These are phyloP conservation scores for Morinoia aosen DNA, from an alignment of 2,888 invertebrate genomes.

Conservation along the genomic window DNA sequence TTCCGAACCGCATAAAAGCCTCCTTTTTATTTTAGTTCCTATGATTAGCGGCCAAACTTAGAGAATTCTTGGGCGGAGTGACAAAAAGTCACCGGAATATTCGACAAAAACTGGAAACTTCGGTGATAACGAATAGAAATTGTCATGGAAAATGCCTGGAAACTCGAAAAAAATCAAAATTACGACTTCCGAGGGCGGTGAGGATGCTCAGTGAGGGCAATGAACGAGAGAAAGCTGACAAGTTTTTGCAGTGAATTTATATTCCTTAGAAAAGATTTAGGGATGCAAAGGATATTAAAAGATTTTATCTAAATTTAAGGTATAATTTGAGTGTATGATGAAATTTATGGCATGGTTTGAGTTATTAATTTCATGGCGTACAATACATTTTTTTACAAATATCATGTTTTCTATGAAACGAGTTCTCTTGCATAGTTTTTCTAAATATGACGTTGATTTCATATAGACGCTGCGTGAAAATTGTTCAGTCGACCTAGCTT, in stretches of 20 bases:
- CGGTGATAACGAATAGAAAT: slow-evolving; percentile 44
- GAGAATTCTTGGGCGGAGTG: background rate
- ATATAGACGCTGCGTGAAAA: too few relatives aligned
- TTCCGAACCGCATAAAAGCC: background rate
- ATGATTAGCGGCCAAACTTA: slow-evolving; percentile 48
- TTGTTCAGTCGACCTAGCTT: too few relatives aligned
- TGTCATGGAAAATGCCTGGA: slow-evolving; percentile 4
- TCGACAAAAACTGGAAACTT: background rate
- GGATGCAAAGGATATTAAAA: too few relatives aligned
- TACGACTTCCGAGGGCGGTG: background rate
- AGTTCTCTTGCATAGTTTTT: too few relatives aligned
- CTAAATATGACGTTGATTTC: too few relatives aligned
- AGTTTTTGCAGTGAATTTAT: background rate
- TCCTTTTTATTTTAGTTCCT: background rate
- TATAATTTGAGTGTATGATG: too few relatives aligned
- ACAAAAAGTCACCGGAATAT: slow-evolving; percentile 13
- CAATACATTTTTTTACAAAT: too few relatives aligned
- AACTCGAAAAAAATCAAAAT: background rate
- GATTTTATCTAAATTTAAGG: too few relatives aligned
- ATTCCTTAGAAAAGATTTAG: background rate
- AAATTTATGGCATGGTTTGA: too few relatives aligned
- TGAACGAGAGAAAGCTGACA: background rate
- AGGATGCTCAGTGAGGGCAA: background rate
- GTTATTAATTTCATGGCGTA: too few relatives aligned
- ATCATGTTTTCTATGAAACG: too few relatives aligned